Percentiles rank a stretch among this genome's conserved stretches.
Evolutionary conservation across 2,113 vertebrate species (phyloP).

Genomic region (Suncus etruscus): DNA sequence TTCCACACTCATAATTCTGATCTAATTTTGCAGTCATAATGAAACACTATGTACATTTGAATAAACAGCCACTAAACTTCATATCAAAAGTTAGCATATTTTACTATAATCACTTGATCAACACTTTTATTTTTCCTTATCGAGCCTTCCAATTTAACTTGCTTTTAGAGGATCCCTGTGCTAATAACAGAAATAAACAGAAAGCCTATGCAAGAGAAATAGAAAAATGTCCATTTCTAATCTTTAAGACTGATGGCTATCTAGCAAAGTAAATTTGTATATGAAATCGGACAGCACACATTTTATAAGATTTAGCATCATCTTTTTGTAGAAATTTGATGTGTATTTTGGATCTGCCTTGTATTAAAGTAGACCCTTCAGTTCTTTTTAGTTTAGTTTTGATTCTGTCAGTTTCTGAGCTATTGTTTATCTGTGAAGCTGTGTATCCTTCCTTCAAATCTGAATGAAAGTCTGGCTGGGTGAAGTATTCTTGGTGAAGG

Average conservation of each 20-base stretch:
- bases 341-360: too few relatives aligned
- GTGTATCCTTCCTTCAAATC: too few relatives aligned
- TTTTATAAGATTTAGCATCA: neutral
- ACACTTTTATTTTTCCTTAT: conserved; percentile 60
- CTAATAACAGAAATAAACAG: conserved; percentile 6
- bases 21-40: conserved; percentile 26
- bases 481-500: too few relatives aligned
- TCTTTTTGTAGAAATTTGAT: too few relatives aligned
- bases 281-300: too few relatives aligned
- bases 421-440: too few relatives aligned
- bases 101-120: conserved; percentile 62
- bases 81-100: conserved; percentile 52
- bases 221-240: conserved; percentile 39
- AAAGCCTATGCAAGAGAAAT: conserved; percentile 27
- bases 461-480: too few relatives aligned
- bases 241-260: neutral
- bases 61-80: conserved; percentile 46
- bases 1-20: neutral
- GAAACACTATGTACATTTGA: conserved; percentile 48
- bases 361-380: too few relatives aligned
- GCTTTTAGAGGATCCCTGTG: conserved; percentile 40
- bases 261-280: too few relatives aligned
- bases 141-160: conserved; percentile 8
- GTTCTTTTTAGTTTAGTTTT: too few relatives aligned
- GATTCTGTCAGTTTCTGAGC: too few relatives aligned